phyloP scores from a whole-genome alignment of 2,888 invertebrate genomes.

The Neuroscelio doddi region DNA sequence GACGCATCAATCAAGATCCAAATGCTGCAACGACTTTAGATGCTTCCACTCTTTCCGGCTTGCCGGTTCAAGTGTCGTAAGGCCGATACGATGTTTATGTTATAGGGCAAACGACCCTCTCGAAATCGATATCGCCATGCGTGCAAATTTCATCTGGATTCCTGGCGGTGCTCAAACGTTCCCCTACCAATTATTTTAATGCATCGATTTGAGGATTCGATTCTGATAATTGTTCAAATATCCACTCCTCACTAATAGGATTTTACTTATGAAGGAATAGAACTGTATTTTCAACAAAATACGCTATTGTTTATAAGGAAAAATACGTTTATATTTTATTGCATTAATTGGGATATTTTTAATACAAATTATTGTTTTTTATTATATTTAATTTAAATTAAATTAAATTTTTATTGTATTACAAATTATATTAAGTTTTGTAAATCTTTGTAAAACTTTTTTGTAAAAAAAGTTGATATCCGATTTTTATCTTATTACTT shows the following conservation, averaged over 20 bases:
- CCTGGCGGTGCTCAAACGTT: background rate
- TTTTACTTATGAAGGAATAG: background rate
- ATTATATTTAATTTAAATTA: no score
- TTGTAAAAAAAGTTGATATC: no score
- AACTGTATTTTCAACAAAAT: background rate
- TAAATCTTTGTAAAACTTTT: no score
- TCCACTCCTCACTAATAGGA: background rate
- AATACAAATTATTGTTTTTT: no score
- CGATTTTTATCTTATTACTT: no score
- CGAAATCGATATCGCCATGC: slow-evolving; percentile 31
- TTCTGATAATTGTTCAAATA: no score
- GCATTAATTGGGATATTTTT: no score
- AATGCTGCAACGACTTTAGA: slow-evolving; percentile 50
- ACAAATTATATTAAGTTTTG: no score
- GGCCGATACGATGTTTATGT: slow-evolving; percentile 38
- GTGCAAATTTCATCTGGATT: background rate
- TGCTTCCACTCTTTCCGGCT: slow-evolving; percentile 49
- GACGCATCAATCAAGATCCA: slow-evolving; percentile 62
- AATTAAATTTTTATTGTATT: no score
- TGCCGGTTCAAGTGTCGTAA: slow-evolving; percentile 43
- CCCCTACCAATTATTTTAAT: background rate
- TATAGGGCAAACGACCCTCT: slow-evolving; percentile 17
- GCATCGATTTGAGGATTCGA: background rate
- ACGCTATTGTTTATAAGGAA: no score
- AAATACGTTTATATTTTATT: background rate